Base-by-base conservation (phyloP, 2,888 invertebrate genomes). In the Acronicta psi region DNA sequence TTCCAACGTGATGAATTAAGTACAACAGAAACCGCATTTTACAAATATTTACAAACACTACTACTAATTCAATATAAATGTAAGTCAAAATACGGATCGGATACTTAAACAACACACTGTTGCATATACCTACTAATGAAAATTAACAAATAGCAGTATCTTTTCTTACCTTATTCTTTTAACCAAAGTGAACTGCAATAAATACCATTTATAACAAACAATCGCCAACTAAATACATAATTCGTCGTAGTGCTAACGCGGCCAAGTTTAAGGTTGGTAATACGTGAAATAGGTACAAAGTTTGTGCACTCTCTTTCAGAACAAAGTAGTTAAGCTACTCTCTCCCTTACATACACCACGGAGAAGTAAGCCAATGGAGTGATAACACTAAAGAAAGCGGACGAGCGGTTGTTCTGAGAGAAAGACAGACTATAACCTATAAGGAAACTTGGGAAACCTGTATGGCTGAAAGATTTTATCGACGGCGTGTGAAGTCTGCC, bases 281-380 rank as follows among this genome's bases (percentile, higher is more conserved):
- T 77, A 77, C 77, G 71, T 79, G 71, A 83, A 82, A 76, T 80
- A 79, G 73, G 72, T 72, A 75, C 76, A 75, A 81, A 84, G 75
- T 81, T 79, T 58, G 62, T 45, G 45, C 60, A 54, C 63, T 70
- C 60, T 14, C 51, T 70, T 61, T 14, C 51, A 68, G 59, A 72
- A 79, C 79, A 80, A 81, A 84, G 75, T 78, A 74, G 73, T 70
- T 58, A 61, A 76, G 75, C 67, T 59, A 71, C 59, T 69, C 60
- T 53, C 29, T n/a, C 18, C 37, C 42, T 34, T 40, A 16, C 4
- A 34, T 23, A 18, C 0, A 29, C 4, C 46, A 59, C 1, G 0
- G 64, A 69, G 4, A 6, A 47, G 0, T 34, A 5, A 54, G 16
- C 3, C 0, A 43, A 59, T 52, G 47, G 54, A 68, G 42, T 41